These are phyloP conservation scores for Bergia sp. DNA, from an alignment of 92 coral and sea anemone genomes.

Conservation along the genomic window DNA sequence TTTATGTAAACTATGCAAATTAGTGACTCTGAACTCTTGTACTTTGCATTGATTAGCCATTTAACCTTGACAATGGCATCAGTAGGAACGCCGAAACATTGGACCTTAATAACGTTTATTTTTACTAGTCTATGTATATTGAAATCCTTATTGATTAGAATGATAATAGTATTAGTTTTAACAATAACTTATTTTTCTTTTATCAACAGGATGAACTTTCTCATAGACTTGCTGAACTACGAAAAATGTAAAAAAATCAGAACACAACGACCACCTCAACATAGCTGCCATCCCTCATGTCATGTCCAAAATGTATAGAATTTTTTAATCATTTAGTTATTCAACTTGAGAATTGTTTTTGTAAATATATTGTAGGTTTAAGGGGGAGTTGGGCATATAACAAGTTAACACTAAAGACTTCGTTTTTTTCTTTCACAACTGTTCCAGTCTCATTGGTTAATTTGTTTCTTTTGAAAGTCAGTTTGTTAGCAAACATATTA, in stretches of 20 bases:
- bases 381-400: too few relatives aligned
- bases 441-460: too few relatives aligned
- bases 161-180: too few relatives aligned
- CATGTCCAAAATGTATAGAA: not conserved
- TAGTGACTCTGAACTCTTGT: too few relatives aligned
- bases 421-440: too few relatives aligned
- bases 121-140: too few relatives aligned
- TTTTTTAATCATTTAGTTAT: not conserved
- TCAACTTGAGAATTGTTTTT: not conserved
- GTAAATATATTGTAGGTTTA: not conserved
- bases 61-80: too few relatives aligned
- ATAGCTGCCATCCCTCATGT: not conserved
- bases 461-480: not conserved
- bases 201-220: conserved; percentile 84
- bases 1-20: too few relatives aligned
- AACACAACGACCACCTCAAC: not conserved
- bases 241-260: conserved; percentile 56
- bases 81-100: too few relatives aligned
- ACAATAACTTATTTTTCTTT: not conserved
- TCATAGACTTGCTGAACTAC: conserved; percentile 87
- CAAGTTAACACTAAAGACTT: too few relatives aligned
- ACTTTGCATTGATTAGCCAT: too few relatives aligned
- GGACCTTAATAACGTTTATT: too few relatives aligned
- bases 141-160: not conserved
- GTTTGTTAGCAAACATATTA: not conserved